Conservation (phyloP, 2,888 invertebrate species). For the Camptogramma bilineatum region DNA sequence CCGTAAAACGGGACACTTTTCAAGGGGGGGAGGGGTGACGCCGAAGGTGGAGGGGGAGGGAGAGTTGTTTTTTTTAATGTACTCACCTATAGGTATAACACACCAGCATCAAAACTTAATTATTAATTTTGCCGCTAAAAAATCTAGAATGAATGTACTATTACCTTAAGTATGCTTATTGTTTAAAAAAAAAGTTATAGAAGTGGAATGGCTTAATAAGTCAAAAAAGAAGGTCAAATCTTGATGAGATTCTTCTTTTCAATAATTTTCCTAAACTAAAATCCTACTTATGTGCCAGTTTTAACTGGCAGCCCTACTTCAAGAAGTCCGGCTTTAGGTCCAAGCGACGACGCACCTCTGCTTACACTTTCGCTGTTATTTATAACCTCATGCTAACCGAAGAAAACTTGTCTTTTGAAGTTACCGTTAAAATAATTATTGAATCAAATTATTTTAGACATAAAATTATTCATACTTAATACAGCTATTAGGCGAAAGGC, state of each 20-base stretch:
- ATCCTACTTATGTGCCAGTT: slow-evolving; percentile 28
- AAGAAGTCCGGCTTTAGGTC: slow-evolving; percentile 35
- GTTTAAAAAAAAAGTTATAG: not conserved
- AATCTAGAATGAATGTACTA: too few species aligned
- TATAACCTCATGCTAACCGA: slow-evolving; percentile 46
- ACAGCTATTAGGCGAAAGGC: slow-evolving; percentile 37
- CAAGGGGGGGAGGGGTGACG: too few species aligned
- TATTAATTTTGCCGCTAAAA: too few species aligned
- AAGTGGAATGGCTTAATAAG: slow-evolving; percentile 1
- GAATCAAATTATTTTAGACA: slow-evolving; percentile 34
- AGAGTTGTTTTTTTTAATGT: too few species aligned
- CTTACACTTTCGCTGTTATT: slow-evolving; percentile 68
- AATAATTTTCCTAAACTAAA: slow-evolving; percentile 7
- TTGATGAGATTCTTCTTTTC: slow-evolving; percentile 1
- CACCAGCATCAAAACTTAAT: too few species aligned
- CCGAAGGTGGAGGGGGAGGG: too few species aligned
- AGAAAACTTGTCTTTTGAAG: slow-evolving; percentile 33
- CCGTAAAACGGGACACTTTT: too few species aligned
- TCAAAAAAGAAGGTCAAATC: slow-evolving; percentile 5
- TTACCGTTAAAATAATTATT: slow-evolving; percentile 34
- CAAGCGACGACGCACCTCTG: slow-evolving; percentile 47
- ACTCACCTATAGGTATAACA: too few species aligned
- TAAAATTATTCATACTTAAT: slow-evolving; percentile 30
- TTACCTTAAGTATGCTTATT: not conserved
- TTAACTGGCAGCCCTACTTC: slow-evolving; percentile 43